A percentile compares a stretch with the other conserved stretches of the same genome.
phyloP scores from a whole-genome alignment of 1,140 invertebrate species.

The Drosophila baimaii region DNA sequence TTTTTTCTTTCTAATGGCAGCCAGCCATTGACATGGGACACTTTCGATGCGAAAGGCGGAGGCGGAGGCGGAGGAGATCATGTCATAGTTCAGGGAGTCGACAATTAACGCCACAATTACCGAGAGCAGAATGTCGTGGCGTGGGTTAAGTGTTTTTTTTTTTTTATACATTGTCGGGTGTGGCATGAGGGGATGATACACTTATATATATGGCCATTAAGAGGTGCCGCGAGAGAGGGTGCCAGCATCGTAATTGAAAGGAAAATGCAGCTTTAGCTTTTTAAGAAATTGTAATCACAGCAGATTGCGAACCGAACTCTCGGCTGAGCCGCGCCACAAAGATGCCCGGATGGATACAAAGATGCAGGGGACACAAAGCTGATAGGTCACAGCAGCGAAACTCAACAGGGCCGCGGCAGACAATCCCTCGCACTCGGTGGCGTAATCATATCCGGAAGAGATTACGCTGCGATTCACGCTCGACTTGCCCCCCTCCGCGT shows the following conservation, averaged over 20 bases:
- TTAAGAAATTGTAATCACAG: conserved; percentile 82
- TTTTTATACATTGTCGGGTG: conserved; percentile 46
- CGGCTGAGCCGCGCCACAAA: conserved; percentile 24
- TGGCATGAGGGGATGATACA: conserved; percentile 46
- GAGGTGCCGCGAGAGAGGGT: conserved; percentile 29
- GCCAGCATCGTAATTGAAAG: conserved; percentile 62
- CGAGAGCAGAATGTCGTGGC: conserved; percentile 44
- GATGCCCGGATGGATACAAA: conserved; percentile 57
- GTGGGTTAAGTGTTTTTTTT: conserved; percentile 67
- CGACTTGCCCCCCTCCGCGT: conserved; percentile 32
- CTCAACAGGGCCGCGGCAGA: conserved; percentile 52
- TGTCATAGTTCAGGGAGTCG: conserved; percentile 69
- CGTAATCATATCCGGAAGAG: conserved; percentile 82
- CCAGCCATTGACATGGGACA: conserved; percentile 49
- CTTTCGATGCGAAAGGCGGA: conserved; percentile 23
- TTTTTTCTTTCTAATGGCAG: conserved; percentile 36
- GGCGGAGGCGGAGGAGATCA: conserved; percentile 20
- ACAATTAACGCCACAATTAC: conserved; percentile 79
- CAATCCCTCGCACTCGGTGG: conserved; percentile 64
- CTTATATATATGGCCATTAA: conserved; percentile 56
- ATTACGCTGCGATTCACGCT: conserved; percentile 78
- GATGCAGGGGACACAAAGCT: conserved; percentile 64
- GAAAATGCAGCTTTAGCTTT: conserved; percentile 82
- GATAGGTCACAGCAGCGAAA: conserved; percentile 74
- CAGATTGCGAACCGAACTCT: conserved; percentile 58